Conservation (phyloP, 1,140 invertebrate species). For the Drosophila prosaltans region DNA sequence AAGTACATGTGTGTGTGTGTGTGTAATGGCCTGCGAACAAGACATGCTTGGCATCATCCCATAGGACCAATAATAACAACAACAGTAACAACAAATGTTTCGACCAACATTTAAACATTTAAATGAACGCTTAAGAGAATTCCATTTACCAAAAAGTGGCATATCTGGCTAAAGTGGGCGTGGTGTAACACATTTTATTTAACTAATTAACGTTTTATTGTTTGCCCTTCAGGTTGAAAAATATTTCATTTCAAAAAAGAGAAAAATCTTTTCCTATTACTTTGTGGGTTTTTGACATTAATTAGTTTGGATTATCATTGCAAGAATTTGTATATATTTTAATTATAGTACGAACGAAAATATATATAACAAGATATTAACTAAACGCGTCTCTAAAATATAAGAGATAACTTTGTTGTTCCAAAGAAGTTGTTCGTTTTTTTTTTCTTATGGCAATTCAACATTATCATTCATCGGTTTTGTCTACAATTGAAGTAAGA, state of each 20-base stretch:
- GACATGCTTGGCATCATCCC: conserved; percentile 30
- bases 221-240: conserved; percentile 22
- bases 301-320: too few relatives aligned
- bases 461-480: too few relatives aligned
- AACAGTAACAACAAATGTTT: conserved; percentile 17
- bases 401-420: too few relatives aligned
- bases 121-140: conserved; percentile 52
- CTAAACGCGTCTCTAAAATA: too few relatives aligned
- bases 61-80: conserved; percentile 18
- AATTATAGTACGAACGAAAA: too few relatives aligned
- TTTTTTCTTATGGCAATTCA: too few relatives aligned
- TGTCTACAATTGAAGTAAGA: too few relatives aligned
- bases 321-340: too few relatives aligned
- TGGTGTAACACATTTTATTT: conserved; percentile 45
- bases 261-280: too few relatives aligned
- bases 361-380: too few relatives aligned
- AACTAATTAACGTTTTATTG: conserved; percentile 38
- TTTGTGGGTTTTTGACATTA: too few relatives aligned
- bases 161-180: not conserved
- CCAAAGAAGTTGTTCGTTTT: too few relatives aligned
- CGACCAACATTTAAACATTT: conserved; percentile 59
- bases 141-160: not conserved
- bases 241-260: not conserved
- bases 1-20: conserved; percentile 16
- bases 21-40: conserved; percentile 54